These are phyloP conservation scores for Tipula unca DNA, from an alignment of 2,888 invertebrate genomes.

Conservation along the genomic window DNA sequence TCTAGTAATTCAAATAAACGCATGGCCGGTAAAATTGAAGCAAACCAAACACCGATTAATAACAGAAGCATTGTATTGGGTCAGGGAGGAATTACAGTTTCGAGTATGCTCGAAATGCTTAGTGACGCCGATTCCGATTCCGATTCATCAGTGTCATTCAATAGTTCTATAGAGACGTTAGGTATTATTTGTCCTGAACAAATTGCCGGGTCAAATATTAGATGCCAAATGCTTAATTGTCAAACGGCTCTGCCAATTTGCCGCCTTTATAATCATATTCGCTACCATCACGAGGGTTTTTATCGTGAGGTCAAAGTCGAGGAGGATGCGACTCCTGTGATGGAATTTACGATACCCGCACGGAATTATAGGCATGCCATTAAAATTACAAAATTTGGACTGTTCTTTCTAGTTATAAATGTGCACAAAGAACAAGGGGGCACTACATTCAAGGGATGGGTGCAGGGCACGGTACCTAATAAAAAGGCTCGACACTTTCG, in stretches of 20 bases:
- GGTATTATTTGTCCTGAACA: not conserved
- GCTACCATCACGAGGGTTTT: slow-evolving; percentile 43
- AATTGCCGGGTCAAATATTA: not conserved
- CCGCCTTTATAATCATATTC: slow-evolving; percentile 47
- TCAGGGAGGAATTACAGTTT: not conserved
- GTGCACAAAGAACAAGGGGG: slow-evolving; percentile 32
- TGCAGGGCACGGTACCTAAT: not conserved
- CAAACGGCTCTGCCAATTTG: slow-evolving; percentile 40
- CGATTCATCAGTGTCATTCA: not conserved
- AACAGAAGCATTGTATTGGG: too few relatives aligned
- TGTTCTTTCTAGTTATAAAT: slow-evolving; percentile 45
- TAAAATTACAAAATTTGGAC: slow-evolving; percentile 44
- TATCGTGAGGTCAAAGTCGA: slow-evolving; percentile 44
- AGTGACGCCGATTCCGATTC: not conserved
- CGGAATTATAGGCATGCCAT: slow-evolving; percentile 32
- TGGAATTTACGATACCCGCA: not conserved
- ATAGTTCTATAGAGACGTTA: not conserved
- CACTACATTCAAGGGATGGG: not conserved
- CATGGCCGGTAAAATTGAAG: not conserved
- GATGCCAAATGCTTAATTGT: slow-evolving; percentile 42
- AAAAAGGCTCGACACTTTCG: not conserved
- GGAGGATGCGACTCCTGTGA: not conserved
- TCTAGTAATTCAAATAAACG: not conserved
- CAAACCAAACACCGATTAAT: not conserved
- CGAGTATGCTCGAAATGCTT: not conserved